These are phyloP conservation scores for Drosophila lacicola DNA, from an alignment of 2,888 invertebrate genomes.

Conservation along the genomic window DNA sequence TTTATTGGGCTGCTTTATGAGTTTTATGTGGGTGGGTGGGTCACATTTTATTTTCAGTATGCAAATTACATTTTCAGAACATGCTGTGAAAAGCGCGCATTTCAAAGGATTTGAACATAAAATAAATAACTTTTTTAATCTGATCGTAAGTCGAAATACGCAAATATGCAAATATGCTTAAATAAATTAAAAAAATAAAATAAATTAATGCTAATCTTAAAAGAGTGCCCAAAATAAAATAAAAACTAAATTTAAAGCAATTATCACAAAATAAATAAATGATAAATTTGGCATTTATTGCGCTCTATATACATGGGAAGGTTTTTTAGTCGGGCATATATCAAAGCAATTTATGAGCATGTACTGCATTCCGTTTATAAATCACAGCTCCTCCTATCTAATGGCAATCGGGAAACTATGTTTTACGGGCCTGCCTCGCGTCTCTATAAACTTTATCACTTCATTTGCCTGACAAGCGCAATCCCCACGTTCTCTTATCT, in stretches of 20 bases:
- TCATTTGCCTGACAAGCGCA: slow-evolving; percentile 61
- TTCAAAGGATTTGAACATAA: slow-evolving; percentile 21
- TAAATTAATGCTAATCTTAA: background rate
- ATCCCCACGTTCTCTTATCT: slow-evolving; percentile 41
- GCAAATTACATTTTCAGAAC: slow-evolving; percentile 33
- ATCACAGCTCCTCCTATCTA: slow-evolving; percentile 37
- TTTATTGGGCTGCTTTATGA: slow-evolving; percentile 35
- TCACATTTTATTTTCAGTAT: slow-evolving; percentile 8
- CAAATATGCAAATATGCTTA: background rate
- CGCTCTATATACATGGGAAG: background rate
- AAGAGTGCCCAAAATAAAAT: slow-evolving; percentile 1
- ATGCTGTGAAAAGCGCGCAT: slow-evolving; percentile 18
- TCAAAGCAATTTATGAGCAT: slow-evolving; percentile 33
- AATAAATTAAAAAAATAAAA: slow-evolving; percentile 14
- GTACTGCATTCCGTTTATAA: slow-evolving; percentile 27
- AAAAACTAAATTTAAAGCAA: slow-evolving; percentile 11
- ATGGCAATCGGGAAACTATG: slow-evolving; percentile 43
- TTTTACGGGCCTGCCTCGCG: slow-evolving; percentile 28
- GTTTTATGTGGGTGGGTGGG: background rate
- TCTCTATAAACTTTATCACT: slow-evolving; percentile 64
- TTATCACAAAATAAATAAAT: slow-evolving; percentile 1
- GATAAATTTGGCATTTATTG: slow-evolving; percentile 21
- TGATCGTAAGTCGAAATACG: background rate
- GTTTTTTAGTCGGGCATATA: slow-evolving; percentile 16
- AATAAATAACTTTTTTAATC: slow-evolving; percentile 15